Evolutionary conservation across 2,113 vertebrate species (phyloP), one percentile per base, ranked within the genome.

Genomic region (Centropus unirufus): DNA sequence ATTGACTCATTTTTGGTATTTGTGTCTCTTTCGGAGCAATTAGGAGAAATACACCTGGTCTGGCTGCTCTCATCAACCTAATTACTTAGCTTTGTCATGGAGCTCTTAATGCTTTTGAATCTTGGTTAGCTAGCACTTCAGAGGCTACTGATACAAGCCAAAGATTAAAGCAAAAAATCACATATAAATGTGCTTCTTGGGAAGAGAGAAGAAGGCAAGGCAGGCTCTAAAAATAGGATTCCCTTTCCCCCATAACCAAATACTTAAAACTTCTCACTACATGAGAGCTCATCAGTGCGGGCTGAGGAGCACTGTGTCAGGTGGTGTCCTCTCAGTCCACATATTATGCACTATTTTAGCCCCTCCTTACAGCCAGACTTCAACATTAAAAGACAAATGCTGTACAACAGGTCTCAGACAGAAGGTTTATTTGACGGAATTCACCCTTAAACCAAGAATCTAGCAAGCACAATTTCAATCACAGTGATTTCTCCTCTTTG

Each of bases 401-500:
- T 58, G 32, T 17, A 18, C 68, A 62, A 61, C 14, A 70, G 27
- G 17, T 30, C 47, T 59, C 9, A 36, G 30, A 51, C 34, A 67
- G n/a, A 77, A 69, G 54, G 59, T 2, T 85, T 54, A 29, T 57
- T 46, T 51, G 23, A 7, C 63, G 8, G 52, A 81, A 84, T 78
- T 75, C 42, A 81, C 18, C 2, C 8, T 81, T 18, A 47, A 16
- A 42, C 14, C 52, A 68, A 77, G 52, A 83, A 67, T 81, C 17
- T 39, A 55, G 29, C 14, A 51, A 0, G 0, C 11, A 32, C 11
- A 26, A 24, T 79, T 89, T 52, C 21, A 44, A 8, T 16, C 26
- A 47, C 57, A 57, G 11, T 1, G 1, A 51, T 40, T 63, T 77
- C 7, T 21, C 6, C 9, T 42, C 57, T 78, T 42, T 32, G 9